phyloP scores from a whole-genome alignment of 30 jellyfish, hydroid and myxozoan genomes.

The Sanderia malayensis region DNA sequence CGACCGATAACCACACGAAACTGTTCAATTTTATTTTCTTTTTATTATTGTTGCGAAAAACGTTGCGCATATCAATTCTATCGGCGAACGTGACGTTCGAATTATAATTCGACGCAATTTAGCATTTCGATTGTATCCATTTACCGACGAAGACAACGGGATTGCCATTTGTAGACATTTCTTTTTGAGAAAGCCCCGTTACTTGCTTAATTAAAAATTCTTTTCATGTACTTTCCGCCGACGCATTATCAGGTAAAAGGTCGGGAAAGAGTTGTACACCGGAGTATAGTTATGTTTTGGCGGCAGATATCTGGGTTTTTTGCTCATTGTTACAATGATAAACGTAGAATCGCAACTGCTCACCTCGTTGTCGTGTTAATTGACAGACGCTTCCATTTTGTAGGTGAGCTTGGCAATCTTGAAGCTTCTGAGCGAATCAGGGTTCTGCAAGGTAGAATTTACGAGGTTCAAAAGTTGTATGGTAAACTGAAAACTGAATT shows the following conservation, averaged over 20 bases:
- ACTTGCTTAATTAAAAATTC: not conserved
- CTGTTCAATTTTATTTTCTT: too few relatives aligned
- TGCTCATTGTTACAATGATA: too few relatives aligned
- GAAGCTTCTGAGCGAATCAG: conserved; percentile 82
- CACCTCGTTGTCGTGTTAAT: too few relatives aligned
- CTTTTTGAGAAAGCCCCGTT: not conserved
- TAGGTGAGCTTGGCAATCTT: conserved; percentile 57
- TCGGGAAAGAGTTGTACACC: not conserved
- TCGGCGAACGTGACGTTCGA: too few relatives aligned
- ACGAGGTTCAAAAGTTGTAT: conserved; percentile 78
- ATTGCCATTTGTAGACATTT: not conserved
- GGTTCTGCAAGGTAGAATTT: conserved; percentile 78
- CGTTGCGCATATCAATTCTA: too few relatives aligned
- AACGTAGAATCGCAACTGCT: too few relatives aligned
- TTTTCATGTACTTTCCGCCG: not conserved
- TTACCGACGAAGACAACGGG: not conserved
- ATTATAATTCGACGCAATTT: not conserved
- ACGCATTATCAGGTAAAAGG: not conserved
- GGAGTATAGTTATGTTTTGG: not conserved
- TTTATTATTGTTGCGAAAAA: too few relatives aligned
- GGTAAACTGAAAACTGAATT: conserved; percentile 90
- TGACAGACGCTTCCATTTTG: conserved; percentile 21
- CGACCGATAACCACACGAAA: too few relatives aligned
- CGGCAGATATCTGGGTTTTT: not conserved
- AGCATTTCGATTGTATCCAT: not conserved